Evolutionary conservation across 2,113 vertebrate genomes (phyloP).

Genomic region (Emydura subglobosa): DNA sequence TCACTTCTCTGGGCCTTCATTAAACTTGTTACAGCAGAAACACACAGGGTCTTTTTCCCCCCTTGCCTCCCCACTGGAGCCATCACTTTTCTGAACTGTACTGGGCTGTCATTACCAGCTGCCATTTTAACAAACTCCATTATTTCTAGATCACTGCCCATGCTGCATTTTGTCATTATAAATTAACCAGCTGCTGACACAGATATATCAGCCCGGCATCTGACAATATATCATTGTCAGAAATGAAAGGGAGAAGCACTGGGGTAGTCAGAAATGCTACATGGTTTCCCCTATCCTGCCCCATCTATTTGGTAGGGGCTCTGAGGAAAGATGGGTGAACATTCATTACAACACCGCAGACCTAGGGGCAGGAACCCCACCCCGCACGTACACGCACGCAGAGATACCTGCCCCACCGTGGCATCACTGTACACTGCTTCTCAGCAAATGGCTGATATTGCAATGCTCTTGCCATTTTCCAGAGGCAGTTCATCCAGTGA

Average conservation of each 20-base stretch:
- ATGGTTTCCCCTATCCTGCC: background rate
- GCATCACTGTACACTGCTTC: background rate
- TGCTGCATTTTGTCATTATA: slow-evolving; percentile 1
- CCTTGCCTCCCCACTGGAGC: background rate
- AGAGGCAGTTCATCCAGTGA: accelerated
- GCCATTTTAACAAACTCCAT: background rate
- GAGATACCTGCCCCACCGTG: background rate
- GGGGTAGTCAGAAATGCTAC: background rate
- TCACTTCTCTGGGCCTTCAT: background rate
- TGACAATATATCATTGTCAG: background rate
- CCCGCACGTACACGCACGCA: background rate
- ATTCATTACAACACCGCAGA: background rate
- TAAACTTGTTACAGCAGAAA: background rate
- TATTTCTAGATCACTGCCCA: background rate
- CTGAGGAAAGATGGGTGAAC: background rate
- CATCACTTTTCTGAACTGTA: background rate
- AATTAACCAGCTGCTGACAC: slow-evolving; percentile 22
- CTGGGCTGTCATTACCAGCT: slow-evolving; percentile 1
- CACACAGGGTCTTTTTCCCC: background rate
- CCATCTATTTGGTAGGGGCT: background rate
- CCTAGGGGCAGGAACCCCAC: background rate
- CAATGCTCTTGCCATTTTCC: background rate
- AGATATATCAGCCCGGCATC: slow-evolving; percentile 7
- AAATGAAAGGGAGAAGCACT: background rate
- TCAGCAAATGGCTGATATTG: accelerated